Percentiles rank a stretch among this genome's conserved stretches.
Evolutionary conservation across 2,888 invertebrate genomes (phyloP).

Genomic region (Plagiodera versicolora): DNA sequence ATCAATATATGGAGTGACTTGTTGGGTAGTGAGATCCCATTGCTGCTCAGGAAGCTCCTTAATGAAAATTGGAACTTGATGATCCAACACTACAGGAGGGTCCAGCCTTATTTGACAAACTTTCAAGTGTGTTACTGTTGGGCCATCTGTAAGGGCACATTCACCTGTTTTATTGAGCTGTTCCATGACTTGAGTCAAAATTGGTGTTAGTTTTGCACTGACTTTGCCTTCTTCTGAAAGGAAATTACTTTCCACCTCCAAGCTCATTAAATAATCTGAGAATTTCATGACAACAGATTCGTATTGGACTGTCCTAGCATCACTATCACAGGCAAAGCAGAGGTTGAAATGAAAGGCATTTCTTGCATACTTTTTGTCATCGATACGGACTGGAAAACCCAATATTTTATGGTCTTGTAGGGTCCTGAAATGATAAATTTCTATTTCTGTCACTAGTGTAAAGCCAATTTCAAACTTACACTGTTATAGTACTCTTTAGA

Average conservation of each 20-base stretch:
- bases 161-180: conserved; percentile 76
- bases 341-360: conserved; percentile 96
- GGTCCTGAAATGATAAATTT: conserved; percentile 57
- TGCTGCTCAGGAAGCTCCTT: conserved; percentile 58
- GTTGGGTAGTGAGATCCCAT: conserved; percentile 94
- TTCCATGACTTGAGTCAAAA: conserved; percentile 76
- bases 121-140: conserved; percentile 87
- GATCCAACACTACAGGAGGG: conserved; percentile 79
- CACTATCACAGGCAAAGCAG: conserved; percentile 91
- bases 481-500: conserved; percentile 86
- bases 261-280: conserved; percentile 85
- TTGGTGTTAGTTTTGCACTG: conserved; percentile 66
- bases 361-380: conserved; percentile 83
- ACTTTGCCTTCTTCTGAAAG: conserved; percentile 72
- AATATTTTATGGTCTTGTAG: conserved; percentile 82
- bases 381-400: conserved; percentile 89
- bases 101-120: conserved; percentile 81
- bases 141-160: conserved; percentile 67
- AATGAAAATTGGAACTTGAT: conserved; percentile 85
- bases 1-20: conserved; percentile 84
- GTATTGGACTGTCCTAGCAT: conserved; percentile 88
- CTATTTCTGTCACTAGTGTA: conserved; percentile 7
- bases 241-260: conserved; percentile 86
- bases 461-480: conserved; percentile 63
- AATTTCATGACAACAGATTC: conserved; percentile 94